phyloP scores from a whole-genome alignment of 2,113 vertebrate genomes.

The Aythya baeri region DNA sequence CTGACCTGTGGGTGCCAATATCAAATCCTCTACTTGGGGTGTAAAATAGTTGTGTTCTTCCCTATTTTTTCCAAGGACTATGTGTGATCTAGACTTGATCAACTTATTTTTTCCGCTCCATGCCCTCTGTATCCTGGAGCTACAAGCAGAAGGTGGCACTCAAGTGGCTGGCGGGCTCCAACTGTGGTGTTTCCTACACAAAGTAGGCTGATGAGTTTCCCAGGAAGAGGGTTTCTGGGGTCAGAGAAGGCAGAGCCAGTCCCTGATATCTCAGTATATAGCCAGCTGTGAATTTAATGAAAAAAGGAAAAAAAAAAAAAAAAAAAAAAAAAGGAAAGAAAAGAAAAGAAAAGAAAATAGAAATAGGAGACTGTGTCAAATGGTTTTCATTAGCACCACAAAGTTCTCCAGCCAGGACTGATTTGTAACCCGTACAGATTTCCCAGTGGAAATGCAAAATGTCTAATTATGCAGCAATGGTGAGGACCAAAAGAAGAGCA shows the following conservation, averaged over 20 bases:
- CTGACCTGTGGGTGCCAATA: not conserved
- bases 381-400: not conserved
- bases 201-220: not conserved
- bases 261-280: not conserved
- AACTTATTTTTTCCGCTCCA: not conserved
- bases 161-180: not conserved
- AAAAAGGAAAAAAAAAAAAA: not conserved
- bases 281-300: not conserved
- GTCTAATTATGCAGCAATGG: not conserved
- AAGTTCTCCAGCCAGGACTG: not conserved
- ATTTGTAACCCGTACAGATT: not conserved
- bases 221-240: not conserved
- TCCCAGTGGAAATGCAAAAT: slow-evolving; percentile 4
- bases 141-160: not conserved
- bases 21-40: not conserved
- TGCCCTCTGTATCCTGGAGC: not conserved
- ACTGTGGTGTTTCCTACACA: not conserved
- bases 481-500: not conserved
- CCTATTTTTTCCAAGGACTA: not conserved
- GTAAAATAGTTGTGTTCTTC: not conserved
- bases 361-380: not conserved
- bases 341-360: not conserved
- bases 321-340: not conserved
- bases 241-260: not conserved
- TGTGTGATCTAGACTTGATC: not conserved